These are phyloP conservation scores for Bucorvus abyssinicus DNA, from an alignment of 2,797 vertebrate species.

Conservation along the genomic window DNA sequence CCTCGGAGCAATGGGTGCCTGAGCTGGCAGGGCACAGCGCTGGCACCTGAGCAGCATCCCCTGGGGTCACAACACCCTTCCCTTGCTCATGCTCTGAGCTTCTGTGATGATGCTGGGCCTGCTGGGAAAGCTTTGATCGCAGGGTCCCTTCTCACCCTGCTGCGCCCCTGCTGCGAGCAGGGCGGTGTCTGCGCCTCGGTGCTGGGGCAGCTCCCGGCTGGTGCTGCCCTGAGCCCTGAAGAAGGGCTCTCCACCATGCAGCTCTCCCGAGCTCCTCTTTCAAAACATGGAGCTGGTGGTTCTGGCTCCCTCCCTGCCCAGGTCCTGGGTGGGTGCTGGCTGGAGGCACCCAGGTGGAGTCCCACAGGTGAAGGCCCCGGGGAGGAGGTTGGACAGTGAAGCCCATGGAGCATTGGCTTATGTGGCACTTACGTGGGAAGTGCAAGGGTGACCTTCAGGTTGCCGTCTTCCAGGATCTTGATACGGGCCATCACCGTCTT, in stretches of 20 bases:
- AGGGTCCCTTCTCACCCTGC: neutral
- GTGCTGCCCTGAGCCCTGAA: neutral
- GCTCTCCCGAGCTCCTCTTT: neutral
- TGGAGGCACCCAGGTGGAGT: neutral
- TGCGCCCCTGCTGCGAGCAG: neutral
- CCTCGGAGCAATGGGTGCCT: neutral
- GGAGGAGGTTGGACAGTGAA: neutral
- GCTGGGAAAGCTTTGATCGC: neutral
- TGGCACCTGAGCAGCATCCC: neutral
- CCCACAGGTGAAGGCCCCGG: neutral
- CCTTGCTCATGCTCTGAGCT: neutral
- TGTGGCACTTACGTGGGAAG: conserved; percentile 17
- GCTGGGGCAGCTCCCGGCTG: neutral
- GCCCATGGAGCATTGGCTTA: too few relatives aligned
- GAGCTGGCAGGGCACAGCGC: neutral
- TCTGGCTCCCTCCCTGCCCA: neutral
- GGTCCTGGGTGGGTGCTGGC: neutral
- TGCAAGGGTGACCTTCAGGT: conserved; percentile 24
- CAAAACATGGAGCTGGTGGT: neutral
- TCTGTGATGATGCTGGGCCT: neutral
- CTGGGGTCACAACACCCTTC: neutral
- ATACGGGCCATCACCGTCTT: conserved; percentile 5
- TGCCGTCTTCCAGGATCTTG: rapidly evolving
- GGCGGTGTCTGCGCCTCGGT: neutral
- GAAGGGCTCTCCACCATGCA: rapidly evolving